Percentiles rank a stretch among this genome's conserved stretches.
Conservation (phyloP, 2,888 invertebrate species). For the Liopterus haemorrhoidalis region DNA sequence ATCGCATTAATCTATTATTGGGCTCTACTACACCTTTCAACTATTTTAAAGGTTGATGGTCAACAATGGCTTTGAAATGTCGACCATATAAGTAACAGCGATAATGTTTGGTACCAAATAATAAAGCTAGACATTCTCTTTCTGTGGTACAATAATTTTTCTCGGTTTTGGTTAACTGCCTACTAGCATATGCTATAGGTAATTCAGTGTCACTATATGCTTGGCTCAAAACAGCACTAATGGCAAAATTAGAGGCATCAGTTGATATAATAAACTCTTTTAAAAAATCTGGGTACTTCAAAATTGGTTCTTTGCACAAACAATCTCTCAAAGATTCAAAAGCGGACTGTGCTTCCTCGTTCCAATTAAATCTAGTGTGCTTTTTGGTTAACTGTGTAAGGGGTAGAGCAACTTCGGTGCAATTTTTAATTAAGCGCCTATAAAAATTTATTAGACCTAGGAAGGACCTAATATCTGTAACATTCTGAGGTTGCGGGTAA, state of each 20-base stretch:
- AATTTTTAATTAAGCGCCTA: slow-evolving; percentile 21
- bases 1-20: slow-evolving; percentile 24
- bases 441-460: slow-evolving; percentile 29
- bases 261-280: slow-evolving; percentile 22
- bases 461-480: slow-evolving; percentile 26
- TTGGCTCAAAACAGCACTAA: slow-evolving; percentile 24
- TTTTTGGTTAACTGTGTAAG: slow-evolving; percentile 22
- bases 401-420: slow-evolving; percentile 14
- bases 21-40: slow-evolving; percentile 23
- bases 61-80: slow-evolving; percentile 22
- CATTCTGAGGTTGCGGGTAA: slow-evolving; percentile 18
- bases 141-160: slow-evolving; percentile 26
- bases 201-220: slow-evolving; percentile 22
- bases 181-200: slow-evolving; percentile 26
- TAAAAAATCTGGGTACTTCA: slow-evolving; percentile 31
- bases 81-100: slow-evolving; percentile 26
- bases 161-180: slow-evolving; percentile 25
- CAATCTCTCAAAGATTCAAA: slow-evolving; percentile 19
- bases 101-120: slow-evolving; percentile 28
- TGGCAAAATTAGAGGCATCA: slow-evolving; percentile 26
- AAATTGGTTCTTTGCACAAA: slow-evolving; percentile 22
- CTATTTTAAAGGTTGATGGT: slow-evolving; percentile 29
- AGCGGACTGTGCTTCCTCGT: slow-evolving; percentile 11
- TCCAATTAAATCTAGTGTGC: slow-evolving; percentile 17
- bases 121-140: slow-evolving; percentile 25